These are phyloP conservation scores for Hippoglossus hippoglossus DNA, from an alignment of 2,797 vertebrate species.

Conservation along the genomic window DNA sequence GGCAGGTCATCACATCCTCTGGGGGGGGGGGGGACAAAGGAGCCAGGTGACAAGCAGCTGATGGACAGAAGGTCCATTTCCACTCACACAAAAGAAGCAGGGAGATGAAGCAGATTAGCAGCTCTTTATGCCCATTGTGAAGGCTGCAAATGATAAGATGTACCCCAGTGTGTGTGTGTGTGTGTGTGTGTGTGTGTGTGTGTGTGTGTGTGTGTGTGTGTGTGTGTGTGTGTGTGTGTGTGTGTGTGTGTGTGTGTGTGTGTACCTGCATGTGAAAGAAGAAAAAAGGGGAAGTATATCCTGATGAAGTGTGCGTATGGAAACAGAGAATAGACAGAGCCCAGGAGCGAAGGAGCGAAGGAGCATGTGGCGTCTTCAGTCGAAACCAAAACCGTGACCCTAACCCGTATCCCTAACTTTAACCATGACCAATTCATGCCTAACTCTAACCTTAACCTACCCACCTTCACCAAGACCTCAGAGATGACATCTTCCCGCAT, in stretches of 20 bases:
- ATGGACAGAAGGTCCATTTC: conserved; percentile 82
- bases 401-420: too few relatives aligned
- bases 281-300: conserved; percentile 27
- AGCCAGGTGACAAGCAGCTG: conserved; percentile 68
- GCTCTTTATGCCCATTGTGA: conserved; percentile 82
- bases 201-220: conserved; percentile 18
- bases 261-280: not conserved
- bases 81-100: conserved; percentile 76
- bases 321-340: conserved; percentile 1
- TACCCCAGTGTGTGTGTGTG: conserved; percentile 40
- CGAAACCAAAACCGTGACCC: too few relatives aligned
- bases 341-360: conserved; percentile 25
- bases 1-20: conserved; percentile 75
- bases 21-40: conserved; percentile 71
- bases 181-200: conserved; percentile 32
- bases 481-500: too few relatives aligned
- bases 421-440: too few relatives aligned
- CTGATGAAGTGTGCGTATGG: conserved; percentile 27
- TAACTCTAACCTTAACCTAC: too few relatives aligned
- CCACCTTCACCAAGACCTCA: too few relatives aligned
- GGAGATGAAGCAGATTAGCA: conserved; percentile 82
- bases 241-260: conserved; percentile 20
- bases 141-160: conserved; percentile 82
- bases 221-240: not conserved
- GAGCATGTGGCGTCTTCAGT: conserved; percentile 14